Evolutionary conservation across 2,888 invertebrate genomes (phyloP).

Genomic region (Metacarcinus magister): DNA sequence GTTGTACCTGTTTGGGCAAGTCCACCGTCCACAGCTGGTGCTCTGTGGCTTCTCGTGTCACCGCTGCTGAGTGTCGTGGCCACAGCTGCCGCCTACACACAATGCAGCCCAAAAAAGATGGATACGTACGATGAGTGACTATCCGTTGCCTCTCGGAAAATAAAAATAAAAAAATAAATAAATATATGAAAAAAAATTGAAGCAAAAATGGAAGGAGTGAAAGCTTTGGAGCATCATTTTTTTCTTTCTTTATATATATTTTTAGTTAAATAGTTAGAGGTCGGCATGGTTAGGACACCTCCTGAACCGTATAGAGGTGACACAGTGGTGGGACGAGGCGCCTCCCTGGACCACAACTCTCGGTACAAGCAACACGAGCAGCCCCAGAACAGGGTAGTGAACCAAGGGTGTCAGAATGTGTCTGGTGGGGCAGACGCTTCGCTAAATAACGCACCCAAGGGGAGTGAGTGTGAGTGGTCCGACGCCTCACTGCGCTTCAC

Average conservation of each 20-base stretch:
- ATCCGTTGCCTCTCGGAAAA: no score
- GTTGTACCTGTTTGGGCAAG: slow-evolving; percentile 27
- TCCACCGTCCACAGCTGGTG: neutral
- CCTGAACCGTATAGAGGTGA: neutral
- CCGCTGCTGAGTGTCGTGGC: neutral
- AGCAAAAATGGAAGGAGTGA: slow-evolving; percentile 26
- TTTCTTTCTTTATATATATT: neutral
- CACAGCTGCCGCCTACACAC: neutral
- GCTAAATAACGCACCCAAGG: neutral
- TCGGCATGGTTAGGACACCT: neutral
- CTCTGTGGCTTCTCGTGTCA: neutral
- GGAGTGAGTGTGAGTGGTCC: neutral
- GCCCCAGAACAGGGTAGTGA: neutral
- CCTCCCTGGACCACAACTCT: neutral
- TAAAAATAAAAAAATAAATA: no score
- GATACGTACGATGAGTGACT: no score
- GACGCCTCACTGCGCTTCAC: neutral
- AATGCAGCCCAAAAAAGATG: neutral
- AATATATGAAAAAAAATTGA: neutral
- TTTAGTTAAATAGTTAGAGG: neutral
- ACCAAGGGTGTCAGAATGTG: neutral
- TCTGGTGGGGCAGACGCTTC: neutral
- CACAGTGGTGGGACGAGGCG: neutral
- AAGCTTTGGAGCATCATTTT: neutral
- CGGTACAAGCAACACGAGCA: neutral